Conservation (phyloP, 2,888 invertebrate species). For the Leptinotarsa rubiginosa region DNA sequence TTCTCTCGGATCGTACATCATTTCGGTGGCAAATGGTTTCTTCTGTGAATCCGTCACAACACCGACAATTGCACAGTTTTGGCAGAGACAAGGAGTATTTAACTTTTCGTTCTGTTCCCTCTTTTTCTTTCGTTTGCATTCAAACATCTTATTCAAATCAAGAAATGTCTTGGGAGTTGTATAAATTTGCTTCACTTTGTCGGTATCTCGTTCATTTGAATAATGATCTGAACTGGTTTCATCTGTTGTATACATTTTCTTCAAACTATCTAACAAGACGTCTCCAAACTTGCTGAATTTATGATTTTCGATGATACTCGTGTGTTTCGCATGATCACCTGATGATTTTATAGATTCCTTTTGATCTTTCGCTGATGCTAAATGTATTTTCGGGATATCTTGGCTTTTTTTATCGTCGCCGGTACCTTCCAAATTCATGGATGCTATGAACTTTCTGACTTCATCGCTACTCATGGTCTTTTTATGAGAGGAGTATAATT, state of each 20-base stretch:
- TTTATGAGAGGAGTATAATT: conserved; percentile 47
- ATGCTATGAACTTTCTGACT: conserved; percentile 54
- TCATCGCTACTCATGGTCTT: conserved; percentile 52
- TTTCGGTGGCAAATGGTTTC: conserved; percentile 57
- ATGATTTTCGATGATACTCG: background rate
- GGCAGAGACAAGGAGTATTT: conserved; percentile 60
- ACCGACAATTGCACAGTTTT: conserved; percentile 63
- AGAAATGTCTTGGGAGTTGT: conserved; percentile 56
- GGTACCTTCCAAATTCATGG: conserved; percentile 52
- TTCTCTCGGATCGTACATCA: conserved; percentile 40
- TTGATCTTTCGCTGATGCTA: conserved; percentile 1
- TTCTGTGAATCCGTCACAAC: conserved; percentile 63
- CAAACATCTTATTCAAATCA: conserved; percentile 54
- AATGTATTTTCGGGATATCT: background rate
- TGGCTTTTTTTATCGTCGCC: background rate
- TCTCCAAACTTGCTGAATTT: background rate
- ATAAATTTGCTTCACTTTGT: conserved; percentile 56
- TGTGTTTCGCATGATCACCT: conserved; percentile 6
- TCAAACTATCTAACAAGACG: background rate
- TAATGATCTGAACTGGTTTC: conserved; percentile 35
- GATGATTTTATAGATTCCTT: background rate
- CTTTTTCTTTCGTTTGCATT: conserved; percentile 55
- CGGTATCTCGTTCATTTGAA: conserved; percentile 20
- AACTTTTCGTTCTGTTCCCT: conserved; percentile 48
- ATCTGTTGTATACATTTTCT: conserved; percentile 35